Evolutionary conservation across 1,140 invertebrate genomes (phyloP), one percentile per base, ranked within the genome.

Genomic region (Ephestia elutella): DNA sequence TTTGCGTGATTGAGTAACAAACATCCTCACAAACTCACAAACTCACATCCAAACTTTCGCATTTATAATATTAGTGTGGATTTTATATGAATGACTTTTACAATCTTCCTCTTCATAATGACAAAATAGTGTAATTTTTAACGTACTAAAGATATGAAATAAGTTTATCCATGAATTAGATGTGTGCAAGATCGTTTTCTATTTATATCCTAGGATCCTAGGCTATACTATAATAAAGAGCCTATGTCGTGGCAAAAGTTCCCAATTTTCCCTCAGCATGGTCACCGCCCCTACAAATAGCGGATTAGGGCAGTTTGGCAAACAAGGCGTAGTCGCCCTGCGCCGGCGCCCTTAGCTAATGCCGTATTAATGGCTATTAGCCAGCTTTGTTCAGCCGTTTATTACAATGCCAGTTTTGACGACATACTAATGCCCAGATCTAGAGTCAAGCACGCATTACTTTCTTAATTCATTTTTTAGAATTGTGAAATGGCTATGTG

Each of bases 291-390:
- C 30, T 81, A 88, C 86, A 86, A 88, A 86, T 88, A 82, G 86
- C 75, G 82, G 86, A 86, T 88, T 88, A 88, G 86, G 83, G 82
- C 86, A 88, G 86, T 88, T 87, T 86, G 82, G 80, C 83, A 88
- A 88, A 88, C 86, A 88, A 88, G 83, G 83, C 82, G 86, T 82
- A 77, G 62, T 73, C 71, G 71, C 69, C 85, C 81, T 75, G 80
- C 74, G 82, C 74, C 73, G 68, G 49, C 65, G 67, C 73, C 8
- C 11, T 8, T 32, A 32, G 30, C 78, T 86, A 88, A 88, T 80
- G 82, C 81, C 68, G 71, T 79, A 86, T 86, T 87, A 88, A 88
- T 88, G 86, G 81, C 81, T 80, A 86, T 86, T 87, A 87, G 75
- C 68, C 49, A 51, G 62, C 68, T 74, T 87, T 87, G 85, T 87